These are phyloP conservation scores for Ranitomeya variabilis DNA, from an alignment of 2,113 vertebrate genomes.

Conservation along the genomic window DNA sequence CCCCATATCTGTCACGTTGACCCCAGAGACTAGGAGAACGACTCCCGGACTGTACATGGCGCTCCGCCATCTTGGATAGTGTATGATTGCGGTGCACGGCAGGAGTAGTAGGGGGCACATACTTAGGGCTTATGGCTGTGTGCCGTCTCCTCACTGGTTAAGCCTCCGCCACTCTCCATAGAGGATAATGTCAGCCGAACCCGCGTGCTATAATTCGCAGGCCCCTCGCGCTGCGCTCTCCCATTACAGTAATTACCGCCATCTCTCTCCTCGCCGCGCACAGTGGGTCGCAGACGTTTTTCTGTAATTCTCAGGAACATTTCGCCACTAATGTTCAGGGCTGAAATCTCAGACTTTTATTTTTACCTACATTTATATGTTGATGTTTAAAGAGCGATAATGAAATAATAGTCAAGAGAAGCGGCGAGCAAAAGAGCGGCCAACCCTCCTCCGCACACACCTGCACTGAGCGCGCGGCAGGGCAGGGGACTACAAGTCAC, in stretches of 20 bases:
- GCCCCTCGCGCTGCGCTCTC: not conserved
- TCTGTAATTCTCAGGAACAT: conserved; percentile 26
- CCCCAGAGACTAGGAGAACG: too few relatives aligned
- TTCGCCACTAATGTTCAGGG: not conserved
- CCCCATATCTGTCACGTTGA: too few relatives aligned
- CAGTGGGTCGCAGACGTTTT: conserved; percentile 14
- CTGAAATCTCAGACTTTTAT: not conserved
- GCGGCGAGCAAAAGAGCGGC: not conserved
- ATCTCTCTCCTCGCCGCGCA: not conserved
- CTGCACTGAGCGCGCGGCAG: not conserved
- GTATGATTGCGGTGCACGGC: too few relatives aligned
- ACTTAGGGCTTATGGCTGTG: too few relatives aligned
- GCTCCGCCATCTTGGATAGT: too few relatives aligned
- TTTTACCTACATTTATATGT: not conserved
- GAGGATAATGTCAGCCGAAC: not conserved
- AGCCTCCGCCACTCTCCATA: not conserved
- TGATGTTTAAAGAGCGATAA: not conserved
- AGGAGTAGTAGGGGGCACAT: not conserved
- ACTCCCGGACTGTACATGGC: too few relatives aligned
- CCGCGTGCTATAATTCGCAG: not conserved
- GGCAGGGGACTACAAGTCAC: not conserved
- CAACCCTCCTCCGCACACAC: not conserved
- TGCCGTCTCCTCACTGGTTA: not conserved
- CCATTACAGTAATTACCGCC: conserved; percentile 29
- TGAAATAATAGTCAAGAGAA: not conserved